Evolutionary conservation across 2,113 vertebrate genomes (phyloP).

Genomic region (Stegostoma tigrinum): DNA sequence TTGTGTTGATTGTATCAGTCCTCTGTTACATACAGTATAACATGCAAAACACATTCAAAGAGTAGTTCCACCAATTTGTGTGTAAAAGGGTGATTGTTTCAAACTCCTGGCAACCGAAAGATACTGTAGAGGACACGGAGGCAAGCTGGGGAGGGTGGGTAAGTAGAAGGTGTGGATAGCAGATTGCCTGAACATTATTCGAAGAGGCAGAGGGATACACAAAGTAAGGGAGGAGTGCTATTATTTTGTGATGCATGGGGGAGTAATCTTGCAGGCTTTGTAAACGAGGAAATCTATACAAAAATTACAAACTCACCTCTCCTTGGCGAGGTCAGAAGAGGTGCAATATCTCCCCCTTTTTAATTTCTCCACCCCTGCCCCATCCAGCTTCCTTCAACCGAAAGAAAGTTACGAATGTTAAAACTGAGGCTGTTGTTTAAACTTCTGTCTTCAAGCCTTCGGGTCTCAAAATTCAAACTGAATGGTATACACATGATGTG

Average conservation of each 20-base stretch:
- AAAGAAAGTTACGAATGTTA: not conserved
- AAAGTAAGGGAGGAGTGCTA: not conserved
- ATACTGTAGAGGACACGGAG: not conserved
- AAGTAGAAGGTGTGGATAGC: too few species aligned
- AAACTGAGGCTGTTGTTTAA: not conserved
- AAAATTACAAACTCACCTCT: not conserved
- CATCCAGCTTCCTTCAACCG: not conserved
- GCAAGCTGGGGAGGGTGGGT: not conserved
- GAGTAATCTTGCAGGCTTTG: not conserved
- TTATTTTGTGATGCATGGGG: not conserved
- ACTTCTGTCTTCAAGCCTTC: not conserved
- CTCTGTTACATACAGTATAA: not conserved
- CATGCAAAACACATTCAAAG: not conserved
- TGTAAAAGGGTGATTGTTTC: not conserved
- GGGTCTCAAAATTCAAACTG: slow-evolving; percentile 17
- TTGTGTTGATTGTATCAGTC: too few species aligned
- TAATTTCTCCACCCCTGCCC: not conserved
- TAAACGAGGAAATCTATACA: not conserved
- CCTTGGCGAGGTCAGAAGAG: not conserved
- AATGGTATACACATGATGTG: not conserved
- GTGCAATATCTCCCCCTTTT: not conserved
- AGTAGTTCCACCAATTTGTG: not conserved
- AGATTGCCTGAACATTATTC: not conserved
- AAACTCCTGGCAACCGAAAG: not conserved
- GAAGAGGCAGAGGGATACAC: too few species aligned